Percentiles rank a stretch among this genome's conserved stretches.
Evolutionary conservation across 1,140 invertebrate genomes (phyloP).

Genomic region (Drosophila nikananu): DNA sequence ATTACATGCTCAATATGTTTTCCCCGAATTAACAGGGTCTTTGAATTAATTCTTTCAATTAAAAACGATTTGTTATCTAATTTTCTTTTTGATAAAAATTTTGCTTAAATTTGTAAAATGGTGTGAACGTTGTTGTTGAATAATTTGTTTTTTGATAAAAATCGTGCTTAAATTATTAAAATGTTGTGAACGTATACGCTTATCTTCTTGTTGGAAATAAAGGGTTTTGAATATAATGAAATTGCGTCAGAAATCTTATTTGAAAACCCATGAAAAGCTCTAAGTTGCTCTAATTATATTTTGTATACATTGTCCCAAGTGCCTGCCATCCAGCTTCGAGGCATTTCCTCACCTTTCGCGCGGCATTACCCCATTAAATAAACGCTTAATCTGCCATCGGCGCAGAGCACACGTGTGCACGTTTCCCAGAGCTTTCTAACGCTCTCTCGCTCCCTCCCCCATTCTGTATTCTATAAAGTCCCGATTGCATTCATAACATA

Average conservation of each 20-base stretch:
- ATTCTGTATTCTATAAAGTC: slow-evolving; percentile 15
- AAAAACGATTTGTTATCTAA: too few species aligned
- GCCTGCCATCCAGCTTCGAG: slow-evolving; percentile 22
- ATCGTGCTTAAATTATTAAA: not conserved
- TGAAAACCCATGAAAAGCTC: not conserved
- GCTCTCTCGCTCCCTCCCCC: not conserved
- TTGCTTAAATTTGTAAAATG: not conserved
- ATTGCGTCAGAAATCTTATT: not conserved
- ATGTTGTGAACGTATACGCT: not conserved
- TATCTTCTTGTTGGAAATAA: not conserved
- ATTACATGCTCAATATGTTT: not conserved
- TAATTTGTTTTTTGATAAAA: too few species aligned
- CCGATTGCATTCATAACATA: slow-evolving; percentile 27
- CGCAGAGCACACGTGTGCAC: slow-evolving; percentile 42
- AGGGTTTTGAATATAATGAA: not conserved
- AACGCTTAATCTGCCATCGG: slow-evolving; percentile 36
- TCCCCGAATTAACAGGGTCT: not conserved
- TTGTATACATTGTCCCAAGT: not conserved
- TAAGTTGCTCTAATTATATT: not conserved
- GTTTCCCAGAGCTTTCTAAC: slow-evolving; percentile 41
- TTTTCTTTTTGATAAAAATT: too few species aligned
- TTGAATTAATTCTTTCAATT: too few species aligned
- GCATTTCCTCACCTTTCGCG: slow-evolving; percentile 26
- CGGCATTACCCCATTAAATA: slow-evolving; percentile 17
- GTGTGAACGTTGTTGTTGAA: not conserved